phyloP scores from a whole-genome alignment of 2,113 vertebrate genomes.

The Sinocyclocheilus anshuiensis region DNA sequence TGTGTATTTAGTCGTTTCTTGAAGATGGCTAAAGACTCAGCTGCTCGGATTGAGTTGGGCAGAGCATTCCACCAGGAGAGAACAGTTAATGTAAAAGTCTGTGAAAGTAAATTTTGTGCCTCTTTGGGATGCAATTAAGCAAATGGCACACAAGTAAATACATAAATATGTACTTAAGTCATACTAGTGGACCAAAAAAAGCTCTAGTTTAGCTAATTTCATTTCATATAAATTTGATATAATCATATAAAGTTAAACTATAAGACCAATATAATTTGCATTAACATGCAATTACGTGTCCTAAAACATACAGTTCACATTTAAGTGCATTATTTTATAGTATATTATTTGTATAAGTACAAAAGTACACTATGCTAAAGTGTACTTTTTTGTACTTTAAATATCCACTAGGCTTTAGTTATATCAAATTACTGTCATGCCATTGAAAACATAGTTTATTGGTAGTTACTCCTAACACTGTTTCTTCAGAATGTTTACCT shows the following conservation, averaged over 20 bases:
- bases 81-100: too few relatives aligned
- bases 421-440: neutral
- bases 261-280: neutral
- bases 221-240: neutral
- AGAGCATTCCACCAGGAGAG: too few relatives aligned
- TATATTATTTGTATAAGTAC: too few relatives aligned
- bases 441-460: neutral
- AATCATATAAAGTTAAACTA: neutral
- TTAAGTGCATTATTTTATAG: neutral
- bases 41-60: too few relatives aligned
- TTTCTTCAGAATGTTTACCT: too few relatives aligned
- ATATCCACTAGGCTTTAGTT: neutral
- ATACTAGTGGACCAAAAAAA: neutral
- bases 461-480: too few relatives aligned
- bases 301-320: neutral
- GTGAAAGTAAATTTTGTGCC: too few relatives aligned
- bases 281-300: neutral
- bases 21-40: too few relatives aligned
- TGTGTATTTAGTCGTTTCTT: too few relatives aligned
- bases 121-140: too few relatives aligned
- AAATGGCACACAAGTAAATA: too few relatives aligned
- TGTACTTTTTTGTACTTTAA: neutral
- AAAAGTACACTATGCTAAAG: neutral
- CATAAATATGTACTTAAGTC: neutral
- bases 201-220: neutral